These are phyloP conservation scores for Sardina pilchardus DNA, from an alignment of 2,113 vertebrate genomes.

Conservation along the genomic window DNA sequence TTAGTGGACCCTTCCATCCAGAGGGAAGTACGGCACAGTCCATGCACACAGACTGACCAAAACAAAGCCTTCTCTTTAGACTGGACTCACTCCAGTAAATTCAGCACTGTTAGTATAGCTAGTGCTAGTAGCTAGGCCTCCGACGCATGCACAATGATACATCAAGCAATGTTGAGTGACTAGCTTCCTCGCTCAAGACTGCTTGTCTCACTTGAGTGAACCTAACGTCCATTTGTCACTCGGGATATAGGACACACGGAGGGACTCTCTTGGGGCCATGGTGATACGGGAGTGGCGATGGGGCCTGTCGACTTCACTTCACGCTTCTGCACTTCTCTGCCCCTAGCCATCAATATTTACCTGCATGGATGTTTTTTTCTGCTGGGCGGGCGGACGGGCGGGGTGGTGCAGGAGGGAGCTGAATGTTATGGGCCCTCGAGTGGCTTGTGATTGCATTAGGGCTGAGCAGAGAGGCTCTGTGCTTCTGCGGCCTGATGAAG, in stretches of 20 bases:
- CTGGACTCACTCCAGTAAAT: neutral
- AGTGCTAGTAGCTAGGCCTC: neutral
- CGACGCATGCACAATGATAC: neutral
- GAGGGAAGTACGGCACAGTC: neutral
- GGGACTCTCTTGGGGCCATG: neutral
- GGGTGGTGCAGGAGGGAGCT: neutral
- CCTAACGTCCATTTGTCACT: neutral
- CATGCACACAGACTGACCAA: too few species aligned
- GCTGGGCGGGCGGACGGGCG: neutral
- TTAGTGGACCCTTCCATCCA: neutral
- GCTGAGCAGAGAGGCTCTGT: neutral
- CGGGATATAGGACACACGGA: neutral
- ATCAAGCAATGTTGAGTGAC: neutral
- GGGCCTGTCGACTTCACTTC: neutral
- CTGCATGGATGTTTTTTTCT: constrained; percentile 2
- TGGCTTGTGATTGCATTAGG: constrained; percentile 21
- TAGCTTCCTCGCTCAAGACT: neutral
- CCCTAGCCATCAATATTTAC: constrained; percentile 4
- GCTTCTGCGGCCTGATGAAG: neutral
- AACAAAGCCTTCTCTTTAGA: too few species aligned
- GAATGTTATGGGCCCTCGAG: neutral
- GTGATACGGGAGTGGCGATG: neutral
- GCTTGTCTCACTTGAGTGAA: neutral
- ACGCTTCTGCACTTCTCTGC: neutral
- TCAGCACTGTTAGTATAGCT: neutral